These are phyloP conservation scores for Gymnocephalus cernua DNA, from an alignment of 2,113 vertebrate species.

Conservation along the genomic window DNA sequence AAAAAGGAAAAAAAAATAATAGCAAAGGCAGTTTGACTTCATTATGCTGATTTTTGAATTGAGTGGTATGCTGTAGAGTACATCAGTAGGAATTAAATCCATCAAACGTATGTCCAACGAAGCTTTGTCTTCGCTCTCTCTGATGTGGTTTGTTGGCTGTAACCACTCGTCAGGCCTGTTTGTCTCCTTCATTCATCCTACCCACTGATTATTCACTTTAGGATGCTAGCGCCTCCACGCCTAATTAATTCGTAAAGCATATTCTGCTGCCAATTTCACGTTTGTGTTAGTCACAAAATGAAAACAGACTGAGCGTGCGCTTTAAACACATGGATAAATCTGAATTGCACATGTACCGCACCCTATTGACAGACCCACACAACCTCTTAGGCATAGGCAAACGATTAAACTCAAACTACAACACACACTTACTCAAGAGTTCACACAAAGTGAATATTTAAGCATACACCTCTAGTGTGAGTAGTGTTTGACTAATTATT, in stretches of 20 bases:
- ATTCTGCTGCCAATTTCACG: conserved; percentile 66
- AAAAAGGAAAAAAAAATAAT: neutral
- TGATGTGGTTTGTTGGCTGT: conserved; percentile 59
- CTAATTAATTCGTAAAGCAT: conserved; percentile 68
- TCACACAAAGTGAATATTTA: conserved; percentile 42
- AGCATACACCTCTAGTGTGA: conserved; percentile 25
- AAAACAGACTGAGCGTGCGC: conserved; percentile 32
- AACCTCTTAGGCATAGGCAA: neutral
- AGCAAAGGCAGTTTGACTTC: conserved; percentile 40
- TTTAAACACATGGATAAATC: conserved; percentile 39
- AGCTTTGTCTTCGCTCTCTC: conserved; percentile 39
- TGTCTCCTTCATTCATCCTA: conserved; percentile 56
- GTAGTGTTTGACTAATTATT: conserved; percentile 62
- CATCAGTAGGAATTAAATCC: conserved; percentile 61
- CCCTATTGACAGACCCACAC: neutral
- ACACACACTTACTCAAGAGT: conserved; percentile 10
- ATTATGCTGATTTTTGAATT: conserved; percentile 59
- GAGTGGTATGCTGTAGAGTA: conserved; percentile 51
- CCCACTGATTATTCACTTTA: conserved; percentile 66
- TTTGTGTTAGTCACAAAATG: conserved; percentile 31
- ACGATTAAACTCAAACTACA: conserved; percentile 21
- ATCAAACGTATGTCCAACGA: conserved; percentile 54
- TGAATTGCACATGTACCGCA: conserved; percentile 17
- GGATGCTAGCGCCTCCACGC: conserved; percentile 56
- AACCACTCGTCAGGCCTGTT: conserved; percentile 57